These are phyloP conservation scores for Heteractis magnifica DNA, from an alignment of 92 coral and sea anemone species.

Conservation along the genomic window DNA sequence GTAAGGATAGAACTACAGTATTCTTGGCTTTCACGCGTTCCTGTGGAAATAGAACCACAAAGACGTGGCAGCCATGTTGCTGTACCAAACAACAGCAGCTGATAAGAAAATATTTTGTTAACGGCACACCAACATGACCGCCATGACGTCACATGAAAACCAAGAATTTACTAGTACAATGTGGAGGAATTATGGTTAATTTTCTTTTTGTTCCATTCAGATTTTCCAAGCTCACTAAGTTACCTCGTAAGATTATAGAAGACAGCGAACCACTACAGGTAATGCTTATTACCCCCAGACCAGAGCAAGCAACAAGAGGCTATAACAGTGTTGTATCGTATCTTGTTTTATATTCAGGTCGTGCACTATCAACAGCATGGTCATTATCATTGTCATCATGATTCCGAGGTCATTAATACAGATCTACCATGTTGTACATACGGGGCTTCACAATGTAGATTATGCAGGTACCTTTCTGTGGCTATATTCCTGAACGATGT, in stretches of 20 bases:
- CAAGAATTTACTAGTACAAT: not conserved
- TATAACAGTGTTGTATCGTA: not conserved
- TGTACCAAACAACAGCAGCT: too few relatives aligned
- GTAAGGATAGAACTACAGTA: conserved; percentile 26
- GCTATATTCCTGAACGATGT: conserved; percentile 85
- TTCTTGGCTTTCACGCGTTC: too few relatives aligned
- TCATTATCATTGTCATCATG: conserved; percentile 93
- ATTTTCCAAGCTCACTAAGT: conserved; percentile 64
- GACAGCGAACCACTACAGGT: conserved; percentile 97
- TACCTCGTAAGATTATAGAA: conserved; percentile 73
- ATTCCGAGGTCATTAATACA: conserved; percentile 68
- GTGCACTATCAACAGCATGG: conserved; percentile 73
- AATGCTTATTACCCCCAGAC: not conserved
- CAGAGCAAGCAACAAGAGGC: not conserved
- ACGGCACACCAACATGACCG: too few relatives aligned
- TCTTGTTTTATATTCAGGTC: conserved; percentile 47
- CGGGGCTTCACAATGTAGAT: conserved; percentile 79
- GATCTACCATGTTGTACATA: conserved; percentile 82
- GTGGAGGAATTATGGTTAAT: not conserved
- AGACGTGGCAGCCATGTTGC: too few relatives aligned
- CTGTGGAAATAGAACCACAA: too few relatives aligned
- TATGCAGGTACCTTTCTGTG: conserved; percentile 88
- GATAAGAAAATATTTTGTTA: too few relatives aligned
- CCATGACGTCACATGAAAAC: too few relatives aligned
- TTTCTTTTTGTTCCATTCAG: conserved; percentile 25